A percentile compares a stretch with the other conserved stretches of the same genome.
phyloP scores from a whole-genome alignment of 2,113 vertebrate species.

The Lophura nycthemera region DNA sequence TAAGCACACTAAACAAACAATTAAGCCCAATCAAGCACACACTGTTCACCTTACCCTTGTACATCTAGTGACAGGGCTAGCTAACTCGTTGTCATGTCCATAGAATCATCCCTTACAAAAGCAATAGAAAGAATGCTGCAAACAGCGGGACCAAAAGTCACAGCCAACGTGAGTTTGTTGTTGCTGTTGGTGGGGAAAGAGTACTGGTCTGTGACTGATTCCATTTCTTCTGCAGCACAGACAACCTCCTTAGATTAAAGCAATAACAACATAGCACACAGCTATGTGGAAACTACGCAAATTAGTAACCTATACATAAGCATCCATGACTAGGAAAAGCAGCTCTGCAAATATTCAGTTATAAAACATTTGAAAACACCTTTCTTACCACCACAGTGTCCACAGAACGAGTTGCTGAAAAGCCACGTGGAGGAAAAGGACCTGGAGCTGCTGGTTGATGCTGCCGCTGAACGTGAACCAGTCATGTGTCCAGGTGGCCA shows the following conservation, averaged over 20 bases:
- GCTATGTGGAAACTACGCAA: not conserved
- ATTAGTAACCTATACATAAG: not conserved
- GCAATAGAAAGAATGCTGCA: not conserved
- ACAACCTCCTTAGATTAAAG: too few species aligned
- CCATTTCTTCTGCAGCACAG: rapidly evolving
- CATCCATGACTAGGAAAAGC: not conserved
- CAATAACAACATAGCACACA: not conserved
- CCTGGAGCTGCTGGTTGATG: too few species aligned
- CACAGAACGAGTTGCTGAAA: not conserved
- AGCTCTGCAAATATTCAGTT: not conserved
- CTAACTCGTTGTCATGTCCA: not conserved
- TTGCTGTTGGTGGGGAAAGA: rapidly evolving
- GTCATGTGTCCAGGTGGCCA: too few species aligned
- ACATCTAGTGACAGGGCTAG: not conserved
- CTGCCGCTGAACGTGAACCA: too few species aligned
- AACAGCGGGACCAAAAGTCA: rapidly evolving
- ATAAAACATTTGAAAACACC: not conserved
- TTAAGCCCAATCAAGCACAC: not conserved
- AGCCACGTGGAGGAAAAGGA: too few species aligned
- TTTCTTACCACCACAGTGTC: not conserved
- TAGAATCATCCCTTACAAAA: not conserved
- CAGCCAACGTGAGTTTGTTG: rapidly evolving
- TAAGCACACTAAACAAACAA: not conserved
- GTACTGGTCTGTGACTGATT: not conserved
- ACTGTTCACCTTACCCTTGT: not conserved